Base-by-base conservation (phyloP, 2,113 vertebrate species). In the Sebastes schlegelii region DNA sequence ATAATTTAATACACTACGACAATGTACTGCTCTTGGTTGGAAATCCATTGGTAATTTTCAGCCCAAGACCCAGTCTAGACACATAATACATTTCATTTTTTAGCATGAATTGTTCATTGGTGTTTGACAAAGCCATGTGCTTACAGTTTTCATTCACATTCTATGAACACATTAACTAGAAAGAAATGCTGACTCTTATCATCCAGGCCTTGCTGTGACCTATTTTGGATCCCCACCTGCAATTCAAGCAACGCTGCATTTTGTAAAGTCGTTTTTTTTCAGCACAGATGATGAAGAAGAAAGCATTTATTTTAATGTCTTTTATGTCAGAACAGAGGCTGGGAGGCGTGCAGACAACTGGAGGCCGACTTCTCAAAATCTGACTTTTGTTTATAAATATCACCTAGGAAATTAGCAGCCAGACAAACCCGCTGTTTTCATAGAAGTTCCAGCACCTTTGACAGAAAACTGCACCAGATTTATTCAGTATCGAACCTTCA, bases 401-500 rank as follows among this genome's bases (percentile, higher is more conserved):
- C 65, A 21, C 74, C 43, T 8, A 61, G 19, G 40, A 86, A 80
- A 84, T 89, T 77, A 78, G 45, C 58, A 60, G 75, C 74, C 52
- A 76, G 63, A 86, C 74, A 80, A 83, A 83, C 66, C 2, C 26
- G n/a, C 21, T 10, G 51, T 71, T 89, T 90, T 73, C 69, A 79
- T 69, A 61, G 55, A 77, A 87, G 52, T 61, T 52, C 6, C 48
- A 3, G 49, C 69, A 70, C 72, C 73, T 83, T 74, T 77, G 79
- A 82, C 64, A 60, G 40, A 77, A 80, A 85, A 51, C 19, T 0
- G n/a, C 49, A 17, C 1, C 58, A 54, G 10, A 85, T 86, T 69
- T 82, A 88, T 86, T 90, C 85, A 80, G 63, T 62, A 86, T 82
- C 10, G 42, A 80, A 83, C 71, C 65, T 65, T 65, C 58, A 72